Conservation (phyloP, 2,888 invertebrate genomes). For the Antheraea yamamai region DNA sequence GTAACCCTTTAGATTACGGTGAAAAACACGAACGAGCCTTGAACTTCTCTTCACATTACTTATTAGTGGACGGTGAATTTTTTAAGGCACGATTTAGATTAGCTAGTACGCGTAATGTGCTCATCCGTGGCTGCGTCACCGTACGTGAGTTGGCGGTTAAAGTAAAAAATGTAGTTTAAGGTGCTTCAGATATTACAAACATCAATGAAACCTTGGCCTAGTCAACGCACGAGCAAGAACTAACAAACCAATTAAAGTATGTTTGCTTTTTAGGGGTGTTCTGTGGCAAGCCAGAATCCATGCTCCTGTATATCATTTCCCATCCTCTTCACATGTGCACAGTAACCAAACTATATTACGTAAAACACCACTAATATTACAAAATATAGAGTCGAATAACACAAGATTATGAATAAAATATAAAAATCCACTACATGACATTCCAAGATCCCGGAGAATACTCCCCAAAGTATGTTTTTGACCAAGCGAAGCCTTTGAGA, state of each 20-base stretch:
- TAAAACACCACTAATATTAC: too few species aligned
- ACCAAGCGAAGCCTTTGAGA: too few species aligned
- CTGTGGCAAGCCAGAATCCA: too few species aligned
- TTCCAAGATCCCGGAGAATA: too few species aligned
- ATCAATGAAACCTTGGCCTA: conserved; percentile 6
- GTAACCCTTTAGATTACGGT: background rate
- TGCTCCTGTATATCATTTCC: too few species aligned
- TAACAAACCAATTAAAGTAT: background rate
- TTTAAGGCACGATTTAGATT: background rate
- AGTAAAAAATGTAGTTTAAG: conserved; percentile 7
- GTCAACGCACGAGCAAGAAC: background rate
- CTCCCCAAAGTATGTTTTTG: too few species aligned
- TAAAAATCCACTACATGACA: too few species aligned
- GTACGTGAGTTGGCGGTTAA: conserved; percentile 3
- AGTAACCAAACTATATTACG: too few species aligned
- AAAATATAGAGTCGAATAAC: too few species aligned
- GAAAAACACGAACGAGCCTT: background rate
- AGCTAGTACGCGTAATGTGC: background rate
- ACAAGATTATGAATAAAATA: too few species aligned
- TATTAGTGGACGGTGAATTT: background rate
- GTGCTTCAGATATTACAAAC: background rate
- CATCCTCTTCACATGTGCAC: too few species aligned
- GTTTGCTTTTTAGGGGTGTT: background rate
- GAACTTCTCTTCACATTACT: background rate
- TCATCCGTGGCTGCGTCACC: background rate